phyloP scores from a whole-genome alignment of 2,113 vertebrate species.

The Puffinus mauretanicus region DNA sequence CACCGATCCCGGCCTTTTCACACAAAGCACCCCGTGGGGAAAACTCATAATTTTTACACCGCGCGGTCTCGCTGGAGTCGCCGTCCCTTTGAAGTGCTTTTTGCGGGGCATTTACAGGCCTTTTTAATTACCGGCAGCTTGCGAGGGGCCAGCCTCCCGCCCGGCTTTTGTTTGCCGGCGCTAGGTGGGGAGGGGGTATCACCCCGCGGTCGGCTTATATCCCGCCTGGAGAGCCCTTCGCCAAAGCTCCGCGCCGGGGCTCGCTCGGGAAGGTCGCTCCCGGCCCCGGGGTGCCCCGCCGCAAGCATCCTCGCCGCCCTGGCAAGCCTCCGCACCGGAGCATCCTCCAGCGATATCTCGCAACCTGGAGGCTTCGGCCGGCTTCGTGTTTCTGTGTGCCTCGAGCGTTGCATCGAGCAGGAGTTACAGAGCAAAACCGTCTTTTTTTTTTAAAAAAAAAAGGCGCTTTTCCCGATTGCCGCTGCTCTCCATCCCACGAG shows the following conservation, averaged over 20 bases:
- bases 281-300: background rate
- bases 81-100: conserved; percentile 83
- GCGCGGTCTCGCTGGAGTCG: conserved; percentile 69
- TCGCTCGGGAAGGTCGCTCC: accelerated
- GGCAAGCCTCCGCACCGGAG: background rate
- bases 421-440: background rate
- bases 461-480: accelerated
- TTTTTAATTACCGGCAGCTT: conserved; percentile 84
- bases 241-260: background rate
- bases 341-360: accelerated
- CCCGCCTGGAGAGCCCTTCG: background rate
- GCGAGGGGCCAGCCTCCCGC: conserved; percentile 74
- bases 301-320: accelerated
- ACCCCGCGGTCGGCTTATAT: background rate
- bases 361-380: background rate
- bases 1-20: conserved; percentile 68
- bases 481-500: background rate
- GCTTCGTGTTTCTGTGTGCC: background rate
- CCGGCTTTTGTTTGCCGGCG: conserved; percentile 76
- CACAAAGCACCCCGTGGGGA: conserved; percentile 75
- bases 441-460: background rate
- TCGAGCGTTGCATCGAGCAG: background rate
- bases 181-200: conserved; percentile 37
- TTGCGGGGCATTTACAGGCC: conserved; percentile 80
- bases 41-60: conserved; percentile 81